A percentile compares a stretch with the other conserved stretches of the same genome.
Evolutionary conservation across 2,888 invertebrate genomes (phyloP).

Genomic region (Chalcosyrphus nemorum): DNA sequence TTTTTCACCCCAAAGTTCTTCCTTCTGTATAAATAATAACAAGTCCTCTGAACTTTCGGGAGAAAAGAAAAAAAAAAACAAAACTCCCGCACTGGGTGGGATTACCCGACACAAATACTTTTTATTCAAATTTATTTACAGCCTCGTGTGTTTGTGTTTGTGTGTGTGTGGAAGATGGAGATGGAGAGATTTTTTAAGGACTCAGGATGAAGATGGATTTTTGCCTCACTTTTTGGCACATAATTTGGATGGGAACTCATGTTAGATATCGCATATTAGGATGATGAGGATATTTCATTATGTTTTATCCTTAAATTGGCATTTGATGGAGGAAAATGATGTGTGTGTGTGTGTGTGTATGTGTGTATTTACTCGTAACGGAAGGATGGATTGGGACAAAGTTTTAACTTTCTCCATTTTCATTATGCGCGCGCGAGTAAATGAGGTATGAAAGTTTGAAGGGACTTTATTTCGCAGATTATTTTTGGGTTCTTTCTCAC

Average conservation of each 20-base stretch:
- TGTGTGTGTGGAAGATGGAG: background rate
- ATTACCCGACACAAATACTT: background rate
- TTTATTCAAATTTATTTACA: conserved; percentile 3
- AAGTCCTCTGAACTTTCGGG: conserved; percentile 25
- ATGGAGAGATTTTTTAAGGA: background rate
- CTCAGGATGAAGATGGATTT: conserved; percentile 4
- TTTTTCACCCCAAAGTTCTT: background rate
- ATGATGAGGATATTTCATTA: conserved; percentile 42
- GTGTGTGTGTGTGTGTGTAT: background rate
- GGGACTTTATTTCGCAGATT: conserved; percentile 15
- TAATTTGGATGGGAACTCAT: conserved; percentile 36
- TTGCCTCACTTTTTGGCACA: background rate
- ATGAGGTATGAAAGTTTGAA: conserved; percentile 48
- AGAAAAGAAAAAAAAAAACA: too few species aligned
- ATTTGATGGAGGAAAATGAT: conserved; percentile 23
- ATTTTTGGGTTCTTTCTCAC: conserved; percentile 20
- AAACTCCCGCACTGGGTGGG: too few species aligned
- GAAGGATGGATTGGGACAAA: conserved; percentile 10
- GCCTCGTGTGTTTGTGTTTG: background rate
- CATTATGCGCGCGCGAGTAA: conserved; percentile 41
- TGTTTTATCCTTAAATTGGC: conserved; percentile 22
- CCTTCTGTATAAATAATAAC: conserved; percentile 28
- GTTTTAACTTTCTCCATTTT: conserved; percentile 46
- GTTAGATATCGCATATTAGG: conserved; percentile 28
- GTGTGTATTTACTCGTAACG: background rate